Conservation (phyloP, 2,888 invertebrate species). For the Thera britannica region DNA sequence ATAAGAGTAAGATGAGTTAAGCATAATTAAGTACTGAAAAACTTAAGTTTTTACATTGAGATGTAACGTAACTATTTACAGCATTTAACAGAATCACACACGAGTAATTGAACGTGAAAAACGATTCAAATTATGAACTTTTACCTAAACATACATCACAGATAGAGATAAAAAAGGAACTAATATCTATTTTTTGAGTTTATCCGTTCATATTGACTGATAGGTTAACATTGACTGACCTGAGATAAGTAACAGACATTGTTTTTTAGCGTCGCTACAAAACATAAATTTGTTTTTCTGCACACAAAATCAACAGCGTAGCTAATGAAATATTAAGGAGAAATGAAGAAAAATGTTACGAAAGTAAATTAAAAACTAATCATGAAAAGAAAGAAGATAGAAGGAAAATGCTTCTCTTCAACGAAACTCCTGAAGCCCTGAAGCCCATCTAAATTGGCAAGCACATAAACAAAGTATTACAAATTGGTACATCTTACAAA, state of each 20-base stretch:
- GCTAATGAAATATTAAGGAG: slow-evolving; percentile 59
- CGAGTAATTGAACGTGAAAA: slow-evolving; percentile 65
- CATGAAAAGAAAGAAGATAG: slow-evolving; percentile 38
- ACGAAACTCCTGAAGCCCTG: slow-evolving; percentile 30
- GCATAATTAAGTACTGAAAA: slow-evolving; percentile 39
- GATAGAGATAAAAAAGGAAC: slow-evolving; percentile 75
- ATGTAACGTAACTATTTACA: slow-evolving; percentile 63
- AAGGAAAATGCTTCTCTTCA: slow-evolving; percentile 32
- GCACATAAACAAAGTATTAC: slow-evolving; percentile 67
- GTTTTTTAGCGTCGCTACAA: slow-evolving; percentile 57
- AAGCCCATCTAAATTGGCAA: slow-evolving; percentile 67
- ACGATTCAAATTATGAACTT: slow-evolving; percentile 78
- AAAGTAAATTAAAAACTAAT: slow-evolving; percentile 45
- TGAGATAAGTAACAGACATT: slow-evolving; percentile 47
- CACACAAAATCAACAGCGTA: slow-evolving; percentile 61
- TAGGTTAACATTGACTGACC: slow-evolving; percentile 22
- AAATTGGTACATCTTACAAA: slow-evolving; percentile 75
- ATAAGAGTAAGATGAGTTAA: neutral
- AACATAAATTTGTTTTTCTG: slow-evolving; percentile 74
- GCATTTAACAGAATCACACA: slow-evolving; percentile 63
- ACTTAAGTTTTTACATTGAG: slow-evolving; percentile 56
- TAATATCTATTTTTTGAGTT: slow-evolving; percentile 49
- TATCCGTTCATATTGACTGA: slow-evolving; percentile 34
- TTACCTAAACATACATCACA: slow-evolving; percentile 84
- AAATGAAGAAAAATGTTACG: slow-evolving; percentile 56